Conservation (phyloP, 2,888 invertebrate genomes). For the Steinernema hermaphroditum region DNA sequence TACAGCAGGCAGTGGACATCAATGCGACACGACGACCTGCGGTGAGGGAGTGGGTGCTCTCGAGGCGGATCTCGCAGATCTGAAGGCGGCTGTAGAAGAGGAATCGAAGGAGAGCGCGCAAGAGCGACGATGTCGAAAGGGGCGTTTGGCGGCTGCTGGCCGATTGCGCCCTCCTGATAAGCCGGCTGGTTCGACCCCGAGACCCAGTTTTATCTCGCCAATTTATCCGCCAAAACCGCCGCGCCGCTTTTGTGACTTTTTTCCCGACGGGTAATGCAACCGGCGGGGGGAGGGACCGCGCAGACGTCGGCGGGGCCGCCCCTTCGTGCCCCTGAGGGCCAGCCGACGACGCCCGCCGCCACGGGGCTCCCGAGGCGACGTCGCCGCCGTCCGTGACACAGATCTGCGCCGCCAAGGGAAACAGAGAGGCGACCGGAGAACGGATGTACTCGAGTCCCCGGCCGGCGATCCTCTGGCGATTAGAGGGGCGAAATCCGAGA, state of each 20-base stretch:
- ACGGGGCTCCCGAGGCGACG: conserved; percentile 18
- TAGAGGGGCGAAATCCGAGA: conserved; percentile 10
- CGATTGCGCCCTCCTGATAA: conserved; percentile 31
- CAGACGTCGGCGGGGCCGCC: not conserved
- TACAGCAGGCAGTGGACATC: conserved; percentile 20
- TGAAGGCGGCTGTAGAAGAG: no score
- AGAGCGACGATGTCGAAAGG: conserved; percentile 19
- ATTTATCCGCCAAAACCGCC: conserved; percentile 31
- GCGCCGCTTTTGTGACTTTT: conserved; percentile 31
- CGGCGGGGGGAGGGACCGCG: not conserved
- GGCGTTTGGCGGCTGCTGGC: conserved; percentile 27
- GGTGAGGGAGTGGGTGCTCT: not conserved
- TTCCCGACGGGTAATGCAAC: not conserved
- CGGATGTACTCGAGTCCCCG: conserved; percentile 31
- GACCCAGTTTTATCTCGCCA: conserved; percentile 31
- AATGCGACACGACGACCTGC: conserved; percentile 9
- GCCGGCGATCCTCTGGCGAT: conserved; percentile 15
- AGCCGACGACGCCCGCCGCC: not conserved
- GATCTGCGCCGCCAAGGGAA: not conserved
- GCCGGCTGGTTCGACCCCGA: conserved; percentile 31
- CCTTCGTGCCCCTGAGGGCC: not conserved
- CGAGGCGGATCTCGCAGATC: conserved; percentile 23
- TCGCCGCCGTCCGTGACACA: conserved; percentile 4
- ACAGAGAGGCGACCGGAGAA: not conserved
- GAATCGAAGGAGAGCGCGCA: not conserved